Percentiles rank a stretch among this genome's conserved stretches.
Conservation (phyloP, 1,140 invertebrate species). For the Glossosoma conforme region DNA sequence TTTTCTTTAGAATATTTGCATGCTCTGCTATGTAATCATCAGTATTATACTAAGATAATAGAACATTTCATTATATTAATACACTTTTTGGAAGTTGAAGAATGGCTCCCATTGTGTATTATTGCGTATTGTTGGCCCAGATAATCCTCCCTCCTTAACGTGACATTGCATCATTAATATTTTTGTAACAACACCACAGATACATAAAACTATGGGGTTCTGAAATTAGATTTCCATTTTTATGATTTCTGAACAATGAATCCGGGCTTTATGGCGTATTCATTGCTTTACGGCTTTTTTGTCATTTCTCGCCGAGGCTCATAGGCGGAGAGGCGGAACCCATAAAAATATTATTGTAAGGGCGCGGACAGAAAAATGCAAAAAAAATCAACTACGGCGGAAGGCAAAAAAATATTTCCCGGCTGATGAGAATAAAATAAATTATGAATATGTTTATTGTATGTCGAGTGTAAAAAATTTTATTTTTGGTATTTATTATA, state of each 20-base stretch:
- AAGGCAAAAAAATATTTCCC: too few relatives aligned
- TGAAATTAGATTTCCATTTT: constrained; percentile 32
- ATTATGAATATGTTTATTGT: too few relatives aligned
- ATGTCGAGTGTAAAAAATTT: too few relatives aligned
- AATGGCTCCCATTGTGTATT: too few relatives aligned
- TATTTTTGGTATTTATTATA: too few relatives aligned
- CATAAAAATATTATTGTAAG: constrained; percentile 26
- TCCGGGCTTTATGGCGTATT: constrained; percentile 30
- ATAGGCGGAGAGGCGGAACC: constrained; percentile 4
- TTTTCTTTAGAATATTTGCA: too few relatives aligned
- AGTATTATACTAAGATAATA: too few relatives aligned
- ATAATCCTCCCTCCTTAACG: constrained; percentile 26
- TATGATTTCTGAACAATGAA: constrained; percentile 32
- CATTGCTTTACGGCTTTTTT: constrained; percentile 29
- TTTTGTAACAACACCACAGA: constrained; percentile 26
- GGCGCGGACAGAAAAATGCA: constrained; percentile 10
- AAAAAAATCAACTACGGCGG: background rate
- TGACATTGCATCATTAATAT: constrained; percentile 30
- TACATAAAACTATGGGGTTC: constrained; percentile 29
- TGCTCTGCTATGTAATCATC: too few relatives aligned
- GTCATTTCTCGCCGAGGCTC: constrained; percentile 11
- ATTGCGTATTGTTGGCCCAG: background rate
- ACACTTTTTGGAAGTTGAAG: too few relatives aligned
- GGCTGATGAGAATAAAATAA: too few relatives aligned
- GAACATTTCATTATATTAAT: too few relatives aligned